Percentiles rank a stretch among this genome's conserved stretches.
Evolutionary conservation across 2,888 invertebrate genomes (phyloP).

Genomic region (Caenorhabditis afra): DNA sequence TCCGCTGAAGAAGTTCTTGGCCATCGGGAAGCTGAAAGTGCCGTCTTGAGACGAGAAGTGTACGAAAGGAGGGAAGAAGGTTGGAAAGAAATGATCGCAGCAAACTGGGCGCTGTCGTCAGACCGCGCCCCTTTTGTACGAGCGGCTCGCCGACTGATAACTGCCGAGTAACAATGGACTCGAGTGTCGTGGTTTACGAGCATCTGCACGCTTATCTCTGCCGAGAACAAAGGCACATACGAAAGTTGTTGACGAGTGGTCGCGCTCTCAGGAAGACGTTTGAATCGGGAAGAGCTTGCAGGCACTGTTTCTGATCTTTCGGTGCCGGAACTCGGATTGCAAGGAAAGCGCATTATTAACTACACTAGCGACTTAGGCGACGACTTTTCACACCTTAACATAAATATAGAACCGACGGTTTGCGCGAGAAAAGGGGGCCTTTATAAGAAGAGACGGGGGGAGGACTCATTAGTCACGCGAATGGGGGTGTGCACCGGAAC

Average conservation of each 20-base stretch:
- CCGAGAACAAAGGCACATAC: slow-evolving; percentile 34
- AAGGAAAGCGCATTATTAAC: slow-evolving; percentile 37
- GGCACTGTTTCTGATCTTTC: slow-evolving; percentile 18
- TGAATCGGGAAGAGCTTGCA: slow-evolving; percentile 9
- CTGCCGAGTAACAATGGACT: slow-evolving; percentile 22
- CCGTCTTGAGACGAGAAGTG: slow-evolving; percentile 2
- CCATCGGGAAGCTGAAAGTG: neutral
- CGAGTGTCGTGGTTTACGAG: slow-evolving; percentile 32
- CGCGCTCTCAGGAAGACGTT: slow-evolving; percentile 31
- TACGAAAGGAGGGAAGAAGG: neutral
- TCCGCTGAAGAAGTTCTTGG: slow-evolving; percentile 46
- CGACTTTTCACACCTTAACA: slow-evolving; percentile 6
- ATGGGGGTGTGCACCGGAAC: slow-evolving; percentile 31
- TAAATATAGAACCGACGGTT: slow-evolving; percentile 10
- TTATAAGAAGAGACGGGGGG: neutral
- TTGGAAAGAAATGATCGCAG: slow-evolving; percentile 24
- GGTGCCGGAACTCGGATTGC: slow-evolving; percentile 39
- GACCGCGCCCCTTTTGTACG: slow-evolving; percentile 50
- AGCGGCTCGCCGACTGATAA: slow-evolving; percentile 29
- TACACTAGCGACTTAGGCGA: slow-evolving; percentile 41
- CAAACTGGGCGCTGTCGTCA: slow-evolving; percentile 49
- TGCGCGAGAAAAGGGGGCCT: neutral
- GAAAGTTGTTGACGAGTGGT: slow-evolving; percentile 20
- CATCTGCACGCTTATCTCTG: slow-evolving; percentile 21
- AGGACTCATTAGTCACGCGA: slow-evolving; percentile 18